Conservation (phyloP, 1,140 invertebrate species). For the Lineus longissimus region DNA sequence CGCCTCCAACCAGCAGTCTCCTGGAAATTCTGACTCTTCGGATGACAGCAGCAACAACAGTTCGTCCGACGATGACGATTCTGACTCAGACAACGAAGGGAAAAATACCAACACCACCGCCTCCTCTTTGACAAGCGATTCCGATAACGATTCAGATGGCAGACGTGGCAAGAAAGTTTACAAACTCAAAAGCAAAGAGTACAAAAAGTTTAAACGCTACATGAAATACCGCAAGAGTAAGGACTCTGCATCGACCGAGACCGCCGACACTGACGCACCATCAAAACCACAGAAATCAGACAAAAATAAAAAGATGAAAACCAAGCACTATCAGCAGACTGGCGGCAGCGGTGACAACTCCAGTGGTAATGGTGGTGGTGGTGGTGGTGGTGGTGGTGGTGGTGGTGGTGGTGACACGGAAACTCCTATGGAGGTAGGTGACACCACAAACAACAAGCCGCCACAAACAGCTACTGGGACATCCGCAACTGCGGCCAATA, state of each 20-base stretch:
- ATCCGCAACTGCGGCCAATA: not conserved
- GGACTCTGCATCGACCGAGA: not conserved
- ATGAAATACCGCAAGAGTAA: not conserved
- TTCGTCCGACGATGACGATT: too few relatives aligned
- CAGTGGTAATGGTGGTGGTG: not conserved
- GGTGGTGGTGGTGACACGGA: too few relatives aligned
- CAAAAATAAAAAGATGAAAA: slow-evolving; percentile 8
- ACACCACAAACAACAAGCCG: too few relatives aligned
- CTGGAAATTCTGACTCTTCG: too few relatives aligned
- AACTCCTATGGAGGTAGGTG: too few relatives aligned
- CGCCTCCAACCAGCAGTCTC: too few relatives aligned
- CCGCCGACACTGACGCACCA: not conserved
- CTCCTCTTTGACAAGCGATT: too few relatives aligned
- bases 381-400: too few relatives aligned
- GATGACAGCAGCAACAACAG: too few relatives aligned
- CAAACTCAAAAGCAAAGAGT: not conserved
- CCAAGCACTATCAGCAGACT: not conserved
- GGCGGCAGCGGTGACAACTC: not conserved
- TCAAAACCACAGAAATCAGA: not conserved
- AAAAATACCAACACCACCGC: too few relatives aligned
- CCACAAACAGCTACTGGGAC: not conserved
- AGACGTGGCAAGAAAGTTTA: not conserved
- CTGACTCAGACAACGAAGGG: too few relatives aligned
- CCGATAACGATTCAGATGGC: not conserved
- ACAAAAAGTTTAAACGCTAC: not conserved